Evolutionary conservation across 2,888 invertebrate genomes (phyloP), one percentile per base, ranked within the genome.

Genomic region (Barypeithes pellucidus): DNA sequence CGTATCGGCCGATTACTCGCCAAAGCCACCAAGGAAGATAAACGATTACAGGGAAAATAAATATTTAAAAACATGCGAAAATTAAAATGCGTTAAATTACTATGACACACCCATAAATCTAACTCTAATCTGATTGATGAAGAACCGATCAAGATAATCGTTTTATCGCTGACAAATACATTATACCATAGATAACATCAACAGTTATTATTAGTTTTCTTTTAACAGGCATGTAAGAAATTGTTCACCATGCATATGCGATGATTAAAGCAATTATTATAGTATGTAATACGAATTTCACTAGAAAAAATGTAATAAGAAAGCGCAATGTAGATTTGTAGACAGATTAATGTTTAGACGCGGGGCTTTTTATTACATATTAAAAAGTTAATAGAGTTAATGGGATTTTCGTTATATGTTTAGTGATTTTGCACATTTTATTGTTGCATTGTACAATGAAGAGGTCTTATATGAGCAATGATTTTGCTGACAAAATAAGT

Each of bases 161-260:
- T 33, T 65, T 50, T 2, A 65, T 63, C 33, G 52, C 20, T 65
- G 39, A 65, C 65, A 50, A 39, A 24, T 18, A 16, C 36, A 63
- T 63, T 63, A 18, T 45, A 33, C 39, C 2, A 50, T 33, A 47
- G 65, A 65, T 65, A 65, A 20, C 33, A 65, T 65, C 52, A 47
- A 33, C 18, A 22, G 18, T 47, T 14, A 29, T 63, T n/a, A n/a
- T n/a, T 33, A 33, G 8, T 47, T 11, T 50, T 24, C 50, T 22
- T n/a, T 24, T 50, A 50, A 22, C 22, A 22, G 50, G n/a, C 22
- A 8, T 22, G 14, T 20, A 50, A 50, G 50, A 24, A 22, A 50
- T 24, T 50, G 3, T 12, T 0, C 29, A 65, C 33, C 14, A 22
- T 22, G 54, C 14, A 39, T 39, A n/a, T 3, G 54, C 41, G 52